Evolutionary conservation across 1,140 invertebrate genomes (phyloP), one percentile per base, ranked within the genome.

Genomic region (Drosophila pachea): DNA sequence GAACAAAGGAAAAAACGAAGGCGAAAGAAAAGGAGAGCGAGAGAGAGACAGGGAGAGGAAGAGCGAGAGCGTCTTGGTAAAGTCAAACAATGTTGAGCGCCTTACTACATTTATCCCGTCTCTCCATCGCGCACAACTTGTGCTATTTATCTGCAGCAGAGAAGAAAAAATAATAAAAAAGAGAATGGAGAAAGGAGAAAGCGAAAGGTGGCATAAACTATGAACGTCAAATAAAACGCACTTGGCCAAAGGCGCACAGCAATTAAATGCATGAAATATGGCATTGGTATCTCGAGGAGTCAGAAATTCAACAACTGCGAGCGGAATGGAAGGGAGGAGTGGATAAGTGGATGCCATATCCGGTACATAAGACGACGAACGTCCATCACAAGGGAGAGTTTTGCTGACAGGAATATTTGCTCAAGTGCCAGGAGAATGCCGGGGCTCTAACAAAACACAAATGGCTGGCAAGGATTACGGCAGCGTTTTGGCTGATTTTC

Each of bases 51-150:
- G 11, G n/a, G 38, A 12, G 7, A 6, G 40, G 22, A 3, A 42
- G n/a, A 4, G 38, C 2, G n/a, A 22, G n/a, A 8, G 16, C 7
- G 22, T 4, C 43, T 29, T 47, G 59, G 69, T 65, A 76, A 84
- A 84, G 79, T 84, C 79, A 84, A 84, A 84, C 79, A 84, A 84
- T 84, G 81, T 86, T 84, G 81, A 79, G 63, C 76, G 81, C 68
- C 78, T 74, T 76, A 84, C 67, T 74, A 84, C 73, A 78, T 75
- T 83, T 81, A 78, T 78, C 78, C 55, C 22, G 62, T 62, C 65
- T 8, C 35, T 5, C 32, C 49, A 50, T 35, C 49, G 33, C 58
- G 29, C 32, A 40, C 31, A 36, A 69, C 32, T 40, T 59, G 43
- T 55, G 43, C 55, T 74, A 72, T 83, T 78, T 78, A 73, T 78